A percentile compares a stretch with the other conserved stretches of the same genome.
These are phyloP conservation scores for Callyntrura sp. DNA, from an alignment of 2,888 invertebrate genomes.

Conservation along the genomic window DNA sequence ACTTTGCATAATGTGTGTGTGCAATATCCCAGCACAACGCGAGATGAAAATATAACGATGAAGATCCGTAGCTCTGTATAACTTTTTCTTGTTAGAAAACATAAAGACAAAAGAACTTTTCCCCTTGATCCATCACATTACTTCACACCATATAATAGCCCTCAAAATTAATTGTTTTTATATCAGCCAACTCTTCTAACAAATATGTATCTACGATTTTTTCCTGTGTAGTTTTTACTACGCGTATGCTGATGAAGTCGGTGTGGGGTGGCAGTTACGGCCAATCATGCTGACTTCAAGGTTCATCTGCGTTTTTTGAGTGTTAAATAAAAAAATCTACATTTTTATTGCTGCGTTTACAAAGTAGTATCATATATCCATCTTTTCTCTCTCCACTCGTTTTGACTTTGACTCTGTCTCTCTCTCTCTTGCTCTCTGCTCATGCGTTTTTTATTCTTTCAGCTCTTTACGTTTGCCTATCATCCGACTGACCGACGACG, in stretches of 20 bases:
- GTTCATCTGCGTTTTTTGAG: slow-evolving; percentile 47
- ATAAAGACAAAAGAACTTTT: background rate
- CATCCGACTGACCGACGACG: slow-evolving; percentile 58
- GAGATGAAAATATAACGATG: slow-evolving; percentile 14
- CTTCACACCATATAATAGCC: slow-evolving; percentile 34
- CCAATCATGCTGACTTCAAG: slow-evolving; percentile 56
- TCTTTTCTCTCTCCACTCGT: background rate
- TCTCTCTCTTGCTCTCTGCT: background rate
- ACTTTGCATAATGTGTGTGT: slow-evolving; percentile 69
- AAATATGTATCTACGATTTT: background rate
- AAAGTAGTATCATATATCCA: background rate
- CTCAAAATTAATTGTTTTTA: slow-evolving; percentile 58
- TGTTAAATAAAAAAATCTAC: slow-evolving; percentile 45
- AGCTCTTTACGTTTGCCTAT: slow-evolving; percentile 23
- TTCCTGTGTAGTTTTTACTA: background rate
- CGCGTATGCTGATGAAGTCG: slow-evolving; percentile 9
- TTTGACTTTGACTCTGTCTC: background rate
- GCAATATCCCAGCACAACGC: background rate
- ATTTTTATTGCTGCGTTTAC: background rate
- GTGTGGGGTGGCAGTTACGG: slow-evolving; percentile 26
- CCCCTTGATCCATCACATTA: slow-evolving; percentile 1
- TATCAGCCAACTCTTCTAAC: background rate
- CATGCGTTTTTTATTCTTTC: slow-evolving; percentile 15
- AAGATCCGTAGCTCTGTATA: background rate
- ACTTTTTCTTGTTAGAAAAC: background rate